phyloP scores from a whole-genome alignment of 2,113 vertebrate species.

The Chunga burmeisteri region DNA sequence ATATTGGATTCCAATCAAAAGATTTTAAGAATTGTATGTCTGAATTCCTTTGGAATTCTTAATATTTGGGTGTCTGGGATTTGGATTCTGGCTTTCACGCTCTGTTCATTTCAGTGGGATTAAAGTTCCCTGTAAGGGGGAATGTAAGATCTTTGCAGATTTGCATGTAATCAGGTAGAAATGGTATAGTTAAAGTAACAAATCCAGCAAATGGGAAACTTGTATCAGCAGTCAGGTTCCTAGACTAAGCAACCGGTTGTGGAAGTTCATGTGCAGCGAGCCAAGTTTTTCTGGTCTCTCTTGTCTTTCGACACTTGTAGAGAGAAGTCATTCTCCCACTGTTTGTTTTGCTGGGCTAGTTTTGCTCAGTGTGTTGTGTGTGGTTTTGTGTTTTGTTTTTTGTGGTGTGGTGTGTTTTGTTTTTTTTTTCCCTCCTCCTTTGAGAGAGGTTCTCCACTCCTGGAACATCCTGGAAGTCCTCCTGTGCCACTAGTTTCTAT shows the following conservation, averaged over 20 bases:
- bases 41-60: conserved; percentile 15
- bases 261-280: neutral
- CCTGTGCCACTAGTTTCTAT: neutral
- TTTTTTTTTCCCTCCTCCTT: too few species aligned
- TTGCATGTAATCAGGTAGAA: neutral
- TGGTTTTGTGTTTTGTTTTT: neutral
- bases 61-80: neutral
- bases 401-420: too few species aligned
- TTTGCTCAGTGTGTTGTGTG: neutral
- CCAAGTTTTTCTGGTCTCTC: neutral
- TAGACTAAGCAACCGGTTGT: neutral
- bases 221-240: neutral
- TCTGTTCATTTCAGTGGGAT: neutral
- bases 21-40: neutral
- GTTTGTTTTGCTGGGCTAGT: neutral
- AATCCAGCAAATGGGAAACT: neutral
- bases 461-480: neutral
- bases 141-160: neutral
- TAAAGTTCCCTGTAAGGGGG: neutral
- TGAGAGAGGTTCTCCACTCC: neutral
- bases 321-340: neutral
- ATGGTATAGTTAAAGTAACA: neutral
- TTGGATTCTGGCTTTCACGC: neutral
- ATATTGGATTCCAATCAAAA: neutral
- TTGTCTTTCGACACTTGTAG: neutral